Conservation (phyloP, 2,113 vertebrate genomes). For the Morone chrysops region DNA sequence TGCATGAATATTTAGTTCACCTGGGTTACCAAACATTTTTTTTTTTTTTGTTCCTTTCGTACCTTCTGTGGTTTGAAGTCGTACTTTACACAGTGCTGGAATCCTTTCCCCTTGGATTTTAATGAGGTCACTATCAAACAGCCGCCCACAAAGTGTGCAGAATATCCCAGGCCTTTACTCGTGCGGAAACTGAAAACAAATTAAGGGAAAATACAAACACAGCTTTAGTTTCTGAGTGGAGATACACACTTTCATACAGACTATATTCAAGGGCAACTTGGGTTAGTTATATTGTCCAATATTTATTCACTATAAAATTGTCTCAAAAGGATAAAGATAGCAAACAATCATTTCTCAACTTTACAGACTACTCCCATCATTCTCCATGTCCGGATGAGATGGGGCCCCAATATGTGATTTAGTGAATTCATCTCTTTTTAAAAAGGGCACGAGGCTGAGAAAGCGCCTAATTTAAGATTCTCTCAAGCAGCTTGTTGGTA, state of each 20-base stretch:
- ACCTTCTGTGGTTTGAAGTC: slow-evolving; percentile 99
- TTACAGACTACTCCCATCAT: slow-evolving; percentile 36
- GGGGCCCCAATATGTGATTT: slow-evolving; percentile 58
- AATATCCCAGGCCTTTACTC: slow-evolving; percentile 98
- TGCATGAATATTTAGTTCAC: slow-evolving; percentile 9
- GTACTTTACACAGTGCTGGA: slow-evolving; percentile 98
- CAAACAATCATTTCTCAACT: slow-evolving; percentile 39
- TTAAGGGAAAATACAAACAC: slow-evolving; percentile 18
- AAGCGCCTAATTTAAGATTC: slow-evolving; percentile 61
- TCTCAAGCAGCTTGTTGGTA: slow-evolving; percentile 38
- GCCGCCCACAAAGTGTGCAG: slow-evolving; percentile 97
- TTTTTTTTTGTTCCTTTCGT: slow-evolving; percentile 7
- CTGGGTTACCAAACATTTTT: not conserved
- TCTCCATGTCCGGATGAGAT: slow-evolving; percentile 16
- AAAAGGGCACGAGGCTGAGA: slow-evolving; percentile 54
- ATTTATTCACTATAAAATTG: slow-evolving; percentile 31
- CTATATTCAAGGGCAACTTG: slow-evolving; percentile 24
- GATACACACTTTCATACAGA: slow-evolving; percentile 8
- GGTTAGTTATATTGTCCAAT: slow-evolving; percentile 10
- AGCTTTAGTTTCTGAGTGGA: slow-evolving; percentile 23
- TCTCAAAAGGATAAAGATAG: slow-evolving; percentile 29
- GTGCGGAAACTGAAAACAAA: slow-evolving; percentile 91
- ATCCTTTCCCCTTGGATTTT: slow-evolving; percentile 98
- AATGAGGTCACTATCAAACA: slow-evolving; percentile 97
- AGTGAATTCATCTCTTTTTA: slow-evolving; percentile 68